Evolutionary conservation across 2,797 vertebrate species (phyloP), one percentile per base, ranked within the genome.

Genomic region (Acrossocheilus wenchowensis): DNA sequence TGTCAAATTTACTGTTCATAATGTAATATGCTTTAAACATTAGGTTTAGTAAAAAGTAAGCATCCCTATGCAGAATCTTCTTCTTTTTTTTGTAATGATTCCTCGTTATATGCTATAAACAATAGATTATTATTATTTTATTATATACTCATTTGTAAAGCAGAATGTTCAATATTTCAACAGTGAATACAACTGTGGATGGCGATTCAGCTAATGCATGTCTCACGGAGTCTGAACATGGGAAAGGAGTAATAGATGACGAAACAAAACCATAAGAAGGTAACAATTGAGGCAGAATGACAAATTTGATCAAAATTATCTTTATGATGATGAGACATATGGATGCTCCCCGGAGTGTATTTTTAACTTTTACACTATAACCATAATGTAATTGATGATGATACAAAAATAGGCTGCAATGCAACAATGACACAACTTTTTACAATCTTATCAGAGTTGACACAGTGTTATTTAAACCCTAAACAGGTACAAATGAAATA

Each of bases 121-220:
- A 14, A 45, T 21, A 26, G 1, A 43, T 72, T n/a, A 26, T 4
- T 10, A 5, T 48, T 57, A 10, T 77, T 50, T 50, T 36, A 54
- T 54, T 19, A 74, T 48, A 12, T 50, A 5, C 14, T 15, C 4
- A 10, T 23, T 2, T 12, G 30, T 57, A 52, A 77, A 78, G 11
- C 30, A 57, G 30, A 57, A 45, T 48, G n/a, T 48, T 75, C 7
- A 23, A 39, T 78, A n/a, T 64, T 45, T 80, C 17, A 64, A 12
- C 79, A 93, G 91, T 82, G 62, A 84, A 91, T 21, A 86, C 90
- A 54, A 87, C 89, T 73, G 36, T 91, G 88, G 90, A 92, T 80
- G 88, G 89, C 1, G 68, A 11, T 0, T 92, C 91, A 1, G 9
- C 39, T 64, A 17, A 79, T 30, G 7, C 39, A 30, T 2, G 5